Evolutionary conservation across 1,140 invertebrate species (phyloP).

Genomic region (Drosophila truncata): DNA sequence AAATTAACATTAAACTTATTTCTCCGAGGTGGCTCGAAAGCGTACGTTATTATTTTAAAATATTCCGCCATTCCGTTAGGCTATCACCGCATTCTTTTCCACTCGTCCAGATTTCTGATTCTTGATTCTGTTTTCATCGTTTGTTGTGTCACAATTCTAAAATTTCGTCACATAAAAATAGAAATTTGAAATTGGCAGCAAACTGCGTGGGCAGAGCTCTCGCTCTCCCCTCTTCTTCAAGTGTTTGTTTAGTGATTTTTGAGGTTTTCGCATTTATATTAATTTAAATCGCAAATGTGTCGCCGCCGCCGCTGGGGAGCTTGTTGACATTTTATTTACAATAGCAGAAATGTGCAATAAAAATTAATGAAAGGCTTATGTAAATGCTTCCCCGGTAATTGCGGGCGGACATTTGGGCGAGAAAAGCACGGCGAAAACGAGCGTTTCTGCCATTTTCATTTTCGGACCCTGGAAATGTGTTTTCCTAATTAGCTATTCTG

Average conservation of each 20-base stretch:
- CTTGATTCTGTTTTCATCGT: conserved; percentile 32
- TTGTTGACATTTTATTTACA: conserved; percentile 64
- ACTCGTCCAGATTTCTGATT: conserved; percentile 2
- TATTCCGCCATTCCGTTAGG: conserved; percentile 61
- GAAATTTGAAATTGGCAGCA: conserved; percentile 51
- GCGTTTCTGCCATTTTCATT: conserved; percentile 55
- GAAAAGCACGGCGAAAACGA: conserved; percentile 47
- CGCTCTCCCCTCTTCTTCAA: not conserved
- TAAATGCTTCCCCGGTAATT: conserved; percentile 47
- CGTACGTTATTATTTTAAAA: conserved; percentile 60
- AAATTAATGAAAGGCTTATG: conserved; percentile 62
- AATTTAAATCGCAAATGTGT: conserved; percentile 56
- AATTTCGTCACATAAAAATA: conserved; percentile 39
- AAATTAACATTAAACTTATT: conserved; percentile 84
- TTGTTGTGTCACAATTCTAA: conserved; percentile 35
- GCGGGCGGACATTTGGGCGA: conserved; percentile 27
- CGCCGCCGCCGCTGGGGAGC: conserved; percentile 4
- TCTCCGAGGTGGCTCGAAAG: conserved; percentile 38
- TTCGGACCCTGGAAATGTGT: conserved; percentile 49
- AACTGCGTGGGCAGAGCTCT: conserved; percentile 40
- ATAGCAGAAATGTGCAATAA: conserved; percentile 51
- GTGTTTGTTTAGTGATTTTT: conserved; percentile 14
- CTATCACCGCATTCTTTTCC: conserved; percentile 42
- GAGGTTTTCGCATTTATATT: conserved; percentile 47
- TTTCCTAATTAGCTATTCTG: conserved; percentile 61